Evolutionary conservation across 2,888 invertebrate genomes (phyloP).

Genomic region (Phengaris alcon): DNA sequence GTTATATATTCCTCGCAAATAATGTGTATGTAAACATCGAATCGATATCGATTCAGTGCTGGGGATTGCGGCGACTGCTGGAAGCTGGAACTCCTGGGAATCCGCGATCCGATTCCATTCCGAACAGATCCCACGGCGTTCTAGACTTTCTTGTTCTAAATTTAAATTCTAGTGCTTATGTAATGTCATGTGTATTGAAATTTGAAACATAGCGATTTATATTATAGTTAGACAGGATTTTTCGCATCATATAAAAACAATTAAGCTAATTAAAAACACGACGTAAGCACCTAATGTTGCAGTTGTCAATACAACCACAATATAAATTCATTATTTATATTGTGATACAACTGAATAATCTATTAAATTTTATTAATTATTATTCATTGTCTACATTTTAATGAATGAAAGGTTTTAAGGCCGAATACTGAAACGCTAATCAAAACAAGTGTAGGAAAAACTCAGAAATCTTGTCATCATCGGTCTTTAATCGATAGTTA

Average conservation of each 20-base stretch:
- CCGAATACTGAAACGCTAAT: too few relatives aligned
- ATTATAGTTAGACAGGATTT: too few relatives aligned
- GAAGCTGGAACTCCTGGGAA: not conserved
- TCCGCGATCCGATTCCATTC: not conserved
- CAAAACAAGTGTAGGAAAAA: too few relatives aligned
- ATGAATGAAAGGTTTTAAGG: not conserved
- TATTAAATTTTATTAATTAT: not conserved
- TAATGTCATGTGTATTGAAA: not conserved
- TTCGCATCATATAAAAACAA: not conserved
- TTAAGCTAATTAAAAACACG: not conserved
- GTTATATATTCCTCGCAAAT: too few relatives aligned
- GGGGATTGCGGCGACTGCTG: not conserved
- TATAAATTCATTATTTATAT: too few relatives aligned
- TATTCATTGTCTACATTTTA: not conserved
- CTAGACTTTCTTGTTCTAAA: not conserved
- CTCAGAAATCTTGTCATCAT: too few relatives aligned
- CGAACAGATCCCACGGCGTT: not conserved
- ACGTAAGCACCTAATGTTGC: not conserved
- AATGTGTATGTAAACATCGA: not conserved
- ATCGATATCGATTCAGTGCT: not conserved
- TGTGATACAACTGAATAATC: not conserved
- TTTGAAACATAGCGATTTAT: not conserved
- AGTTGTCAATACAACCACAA: not conserved
- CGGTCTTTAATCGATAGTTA: too few relatives aligned
- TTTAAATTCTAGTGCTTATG: conserved; percentile 8